These are phyloP conservation scores for Eupithecia subfuscata DNA, from an alignment of 2,888 invertebrate genomes.

Conservation along the genomic window DNA sequence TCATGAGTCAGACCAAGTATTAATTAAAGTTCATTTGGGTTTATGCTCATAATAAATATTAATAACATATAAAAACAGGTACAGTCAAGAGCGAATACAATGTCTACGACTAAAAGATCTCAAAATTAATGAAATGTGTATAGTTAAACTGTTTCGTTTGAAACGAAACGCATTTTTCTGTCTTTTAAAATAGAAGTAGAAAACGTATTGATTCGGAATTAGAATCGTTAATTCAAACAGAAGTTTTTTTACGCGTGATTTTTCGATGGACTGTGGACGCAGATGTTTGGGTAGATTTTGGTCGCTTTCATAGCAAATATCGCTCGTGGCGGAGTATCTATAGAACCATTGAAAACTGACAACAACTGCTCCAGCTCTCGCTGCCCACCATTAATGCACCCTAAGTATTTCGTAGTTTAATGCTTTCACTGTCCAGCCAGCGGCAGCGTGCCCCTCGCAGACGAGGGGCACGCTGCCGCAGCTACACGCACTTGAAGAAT, in stretches of 20 bases:
- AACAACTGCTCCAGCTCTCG: not conserved
- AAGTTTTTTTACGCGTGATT: not conserved
- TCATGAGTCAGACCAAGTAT: conserved; percentile 22
- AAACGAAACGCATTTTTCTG: not conserved
- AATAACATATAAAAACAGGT: not conserved
- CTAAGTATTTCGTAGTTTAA: too few relatives aligned
- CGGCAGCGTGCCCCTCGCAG: too few relatives aligned
- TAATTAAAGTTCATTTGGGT: conserved; percentile 30
- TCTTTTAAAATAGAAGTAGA: not conserved
- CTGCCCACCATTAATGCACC: not conserved
- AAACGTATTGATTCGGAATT: not conserved
- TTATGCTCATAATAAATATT: conserved; percentile 1
- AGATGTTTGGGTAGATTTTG: not conserved
- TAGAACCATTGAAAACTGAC: not conserved
- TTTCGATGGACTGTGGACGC: not conserved
- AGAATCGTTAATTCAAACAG: not conserved
- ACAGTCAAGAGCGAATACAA: not conserved
- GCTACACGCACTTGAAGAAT: too few relatives aligned
- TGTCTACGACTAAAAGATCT: not conserved
- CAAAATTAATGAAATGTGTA: not conserved
- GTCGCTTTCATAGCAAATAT: not conserved
- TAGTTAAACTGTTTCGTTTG: not conserved
- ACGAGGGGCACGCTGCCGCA: too few relatives aligned
- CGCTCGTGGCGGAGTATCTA: not conserved
- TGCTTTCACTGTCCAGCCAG: too few relatives aligned